Conservation (phyloP, 2,888 invertebrate genomes). For the Diaphora mendica region DNA sequence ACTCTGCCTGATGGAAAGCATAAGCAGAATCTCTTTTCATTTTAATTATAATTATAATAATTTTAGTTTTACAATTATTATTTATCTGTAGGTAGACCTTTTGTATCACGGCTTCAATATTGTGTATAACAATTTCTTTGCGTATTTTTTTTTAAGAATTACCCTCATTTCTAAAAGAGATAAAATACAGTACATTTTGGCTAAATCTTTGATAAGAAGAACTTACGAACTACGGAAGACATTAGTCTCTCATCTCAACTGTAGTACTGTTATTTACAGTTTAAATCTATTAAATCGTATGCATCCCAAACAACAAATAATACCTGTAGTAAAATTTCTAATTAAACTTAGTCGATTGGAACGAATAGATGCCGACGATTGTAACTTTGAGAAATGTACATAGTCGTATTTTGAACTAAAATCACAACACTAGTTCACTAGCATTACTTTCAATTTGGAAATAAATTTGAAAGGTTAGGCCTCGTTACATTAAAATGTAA, state of each 20-base stretch:
- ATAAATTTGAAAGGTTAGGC: constrained; percentile 10
- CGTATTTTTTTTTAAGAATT: neutral
- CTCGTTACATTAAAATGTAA: constrained; percentile 15
- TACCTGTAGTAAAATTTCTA: neutral
- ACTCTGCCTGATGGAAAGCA: no score
- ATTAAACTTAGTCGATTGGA: neutral
- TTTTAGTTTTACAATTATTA: neutral
- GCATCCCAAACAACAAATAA: neutral
- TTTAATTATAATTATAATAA: neutral
- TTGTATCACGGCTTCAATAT: neutral
- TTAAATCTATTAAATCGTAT: neutral
- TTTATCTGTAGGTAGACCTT: neutral
- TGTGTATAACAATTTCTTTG: neutral
- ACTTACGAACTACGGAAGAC: neutral
- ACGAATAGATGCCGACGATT: neutral
- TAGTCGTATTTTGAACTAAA: neutral
- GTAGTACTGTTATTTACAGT: neutral
- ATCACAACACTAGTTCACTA: neutral
- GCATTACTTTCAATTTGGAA: constrained; percentile 7
- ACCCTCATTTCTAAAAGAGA: neutral
- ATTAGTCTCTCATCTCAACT: neutral
- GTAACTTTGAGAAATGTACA: neutral
- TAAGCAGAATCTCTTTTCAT: neutral
- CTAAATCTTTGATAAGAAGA: neutral
- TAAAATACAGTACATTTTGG: neutral